Percentiles rank a stretch among this genome's conserved stretches.
Conservation (phyloP, 2,888 invertebrate genomes). For the Anoplius nigerrimus region DNA sequence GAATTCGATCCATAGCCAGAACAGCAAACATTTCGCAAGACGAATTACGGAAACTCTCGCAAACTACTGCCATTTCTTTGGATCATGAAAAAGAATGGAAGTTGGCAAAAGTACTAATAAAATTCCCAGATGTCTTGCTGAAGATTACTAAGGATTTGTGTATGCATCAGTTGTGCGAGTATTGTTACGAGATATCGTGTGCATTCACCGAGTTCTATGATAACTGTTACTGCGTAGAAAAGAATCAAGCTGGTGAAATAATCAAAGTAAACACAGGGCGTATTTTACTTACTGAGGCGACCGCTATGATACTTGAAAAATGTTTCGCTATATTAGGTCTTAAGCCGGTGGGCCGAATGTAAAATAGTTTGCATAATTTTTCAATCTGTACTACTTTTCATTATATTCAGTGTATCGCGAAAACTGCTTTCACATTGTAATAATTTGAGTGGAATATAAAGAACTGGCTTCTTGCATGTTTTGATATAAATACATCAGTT, state of each 20-base stretch:
- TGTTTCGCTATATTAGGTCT: constrained; percentile 95
- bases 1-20: constrained; percentile 93
- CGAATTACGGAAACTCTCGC: constrained; percentile 79
- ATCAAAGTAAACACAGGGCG: constrained; percentile 90
- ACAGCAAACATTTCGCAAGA: constrained; percentile 83
- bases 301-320: constrained; percentile 89
- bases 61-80: constrained; percentile 81
- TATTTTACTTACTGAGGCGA: constrained; percentile 93
- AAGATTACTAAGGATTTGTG: constrained; percentile 89
- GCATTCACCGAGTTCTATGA: constrained; percentile 98
- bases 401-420: not conserved
- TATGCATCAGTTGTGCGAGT: constrained; percentile 94
- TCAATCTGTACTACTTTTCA: not conserved
- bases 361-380: constrained; percentile 62
- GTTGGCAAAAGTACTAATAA: constrained; percentile 89
- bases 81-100: constrained; percentile 96
- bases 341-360: constrained; percentile 95
- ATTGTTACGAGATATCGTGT: constrained; percentile 94
- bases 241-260: constrained; percentile 87
- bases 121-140: constrained; percentile 91
- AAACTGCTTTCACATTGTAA: not conserved
- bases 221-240: constrained; percentile 97
- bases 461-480: too few relatives aligned
- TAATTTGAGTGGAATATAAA: not conserved
- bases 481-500: too few relatives aligned